Conservation (phyloP, 1,140 invertebrate species). For the Pantala flavescens region DNA sequence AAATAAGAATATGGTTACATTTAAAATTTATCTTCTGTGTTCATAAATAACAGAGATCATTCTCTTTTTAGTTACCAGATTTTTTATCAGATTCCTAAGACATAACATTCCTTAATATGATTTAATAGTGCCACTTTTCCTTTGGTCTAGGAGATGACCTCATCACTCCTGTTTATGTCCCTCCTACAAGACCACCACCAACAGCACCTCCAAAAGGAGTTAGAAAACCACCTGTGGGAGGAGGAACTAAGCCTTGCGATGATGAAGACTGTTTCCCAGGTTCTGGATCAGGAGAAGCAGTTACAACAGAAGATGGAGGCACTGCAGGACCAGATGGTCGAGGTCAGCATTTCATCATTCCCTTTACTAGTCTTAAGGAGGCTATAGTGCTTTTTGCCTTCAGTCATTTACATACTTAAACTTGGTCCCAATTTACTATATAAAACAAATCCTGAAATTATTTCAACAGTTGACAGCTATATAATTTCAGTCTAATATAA, state of each 20-base stretch:
- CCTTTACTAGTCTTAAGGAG: constrained; percentile 3
- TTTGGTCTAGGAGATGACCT: constrained; percentile 53
- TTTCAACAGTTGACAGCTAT: no score
- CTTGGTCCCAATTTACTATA: no score
- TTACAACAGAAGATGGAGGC: constrained; percentile 45
- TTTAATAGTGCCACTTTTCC: no score
- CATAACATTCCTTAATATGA: no score
- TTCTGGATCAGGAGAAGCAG: constrained; percentile 46
- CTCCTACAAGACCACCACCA: constrained; percentile 61
- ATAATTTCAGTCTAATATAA: no score
- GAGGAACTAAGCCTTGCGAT: constrained; percentile 49
- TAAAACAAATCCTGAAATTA: no score
- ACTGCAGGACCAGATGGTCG: constrained; percentile 38
- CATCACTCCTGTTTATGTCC: constrained; percentile 83
- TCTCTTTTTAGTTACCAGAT: no score
- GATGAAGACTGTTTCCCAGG: constrained; percentile 69
- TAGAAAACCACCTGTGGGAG: constrained; percentile 32
- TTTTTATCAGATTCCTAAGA: no score
- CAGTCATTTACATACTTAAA: no score
- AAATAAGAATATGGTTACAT: no score
- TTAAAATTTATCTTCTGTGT: no score
- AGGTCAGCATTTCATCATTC: constrained; percentile 11
- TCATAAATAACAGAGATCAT: no score
- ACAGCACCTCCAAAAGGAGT: constrained; percentile 31
- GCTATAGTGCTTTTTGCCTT: not conserved